Conservation (phyloP, 2,113 vertebrate species). For the Microcebus jonahi region DNA sequence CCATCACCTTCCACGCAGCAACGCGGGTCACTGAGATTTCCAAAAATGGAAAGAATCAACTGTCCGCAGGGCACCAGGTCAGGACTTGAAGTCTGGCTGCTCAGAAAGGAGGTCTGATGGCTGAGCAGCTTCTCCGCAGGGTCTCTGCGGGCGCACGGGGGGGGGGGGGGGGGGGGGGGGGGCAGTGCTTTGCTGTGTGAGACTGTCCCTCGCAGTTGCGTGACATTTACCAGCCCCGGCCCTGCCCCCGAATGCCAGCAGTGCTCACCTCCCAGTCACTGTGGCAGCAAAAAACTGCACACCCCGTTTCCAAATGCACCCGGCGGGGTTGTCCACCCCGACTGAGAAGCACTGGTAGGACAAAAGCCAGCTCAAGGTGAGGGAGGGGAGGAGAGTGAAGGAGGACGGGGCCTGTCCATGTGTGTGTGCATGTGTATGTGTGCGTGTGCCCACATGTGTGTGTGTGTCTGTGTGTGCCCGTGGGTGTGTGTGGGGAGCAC, state of each 20-base stretch:
- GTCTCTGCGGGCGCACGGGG: accelerated
- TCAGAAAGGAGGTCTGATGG: background rate
- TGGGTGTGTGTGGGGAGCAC: accelerated
- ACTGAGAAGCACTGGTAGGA: background rate
- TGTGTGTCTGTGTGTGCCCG: background rate
- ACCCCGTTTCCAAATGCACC: background rate
- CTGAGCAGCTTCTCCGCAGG: background rate
- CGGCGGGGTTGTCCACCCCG: background rate
- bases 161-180: accelerated
- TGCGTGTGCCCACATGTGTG: accelerated
- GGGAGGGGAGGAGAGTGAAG: background rate
- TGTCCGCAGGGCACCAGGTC: background rate
- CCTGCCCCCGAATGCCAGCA: background rate
- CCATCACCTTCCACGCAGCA: background rate
- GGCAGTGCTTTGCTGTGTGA: too few relatives aligned
- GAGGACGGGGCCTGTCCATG: accelerated
- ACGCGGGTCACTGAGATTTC: background rate
- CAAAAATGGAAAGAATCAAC: background rate
- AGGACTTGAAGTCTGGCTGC: background rate
- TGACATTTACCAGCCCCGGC: background rate
- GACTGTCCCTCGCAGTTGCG: background rate
- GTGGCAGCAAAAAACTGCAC: background rate
- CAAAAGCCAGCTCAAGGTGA: background rate
- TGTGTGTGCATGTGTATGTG: accelerated
- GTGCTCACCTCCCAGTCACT: background rate